Base-by-base conservation (phyloP, 64 coral and sea anemone genomes). In the Porites lutea region DNA sequence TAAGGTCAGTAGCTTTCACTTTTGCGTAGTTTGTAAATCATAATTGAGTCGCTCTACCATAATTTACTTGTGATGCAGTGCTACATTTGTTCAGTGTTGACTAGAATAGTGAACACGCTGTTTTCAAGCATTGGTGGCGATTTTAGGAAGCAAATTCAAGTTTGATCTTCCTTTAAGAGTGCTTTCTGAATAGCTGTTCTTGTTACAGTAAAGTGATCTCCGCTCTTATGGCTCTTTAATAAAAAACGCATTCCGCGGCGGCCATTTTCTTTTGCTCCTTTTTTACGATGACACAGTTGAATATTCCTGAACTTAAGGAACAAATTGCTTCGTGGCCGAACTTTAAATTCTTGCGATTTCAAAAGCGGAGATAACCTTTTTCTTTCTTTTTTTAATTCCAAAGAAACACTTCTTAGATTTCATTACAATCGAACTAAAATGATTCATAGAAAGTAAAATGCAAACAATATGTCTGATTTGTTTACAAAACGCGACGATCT, bases 401-500 rank as follows among this genome's bases (percentile, higher is more conserved):
- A 52, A 19, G 5, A 2, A 50, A n/a, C 11, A 44, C 48, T 65
- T 19, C 47, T 65, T 65, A 3, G 14, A 51, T 48, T 50, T 13
- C 3, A 50, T 83, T 48, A 50, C 15, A 49, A 67, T 37, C 27
- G 27, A 67, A 66, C 27, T 66, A 21, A 67, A 47, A 49, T 10
- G 18, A 66, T 65, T 83, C 16, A 20, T 20, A 82, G 67, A 66
- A 83, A 49, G 52, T 8, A 68, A 47, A 84, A 84, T 65, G 79
- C 60, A 65, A 82, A 65, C 60, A 82, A 82, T 48, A 65, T 48
- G 27, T 18, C 59, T 8, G 15, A 52, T 22, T 84, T 84, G 81
- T 84, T 84, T 84, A 84, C 61, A 65, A 68, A 84, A 84, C 81
- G 81, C 81, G 62, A 68, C 13, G 27, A 84, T 52, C 47, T 51